Base-by-base conservation (phyloP, 2,888 invertebrate genomes). In the Antheraea assamensis region DNA sequence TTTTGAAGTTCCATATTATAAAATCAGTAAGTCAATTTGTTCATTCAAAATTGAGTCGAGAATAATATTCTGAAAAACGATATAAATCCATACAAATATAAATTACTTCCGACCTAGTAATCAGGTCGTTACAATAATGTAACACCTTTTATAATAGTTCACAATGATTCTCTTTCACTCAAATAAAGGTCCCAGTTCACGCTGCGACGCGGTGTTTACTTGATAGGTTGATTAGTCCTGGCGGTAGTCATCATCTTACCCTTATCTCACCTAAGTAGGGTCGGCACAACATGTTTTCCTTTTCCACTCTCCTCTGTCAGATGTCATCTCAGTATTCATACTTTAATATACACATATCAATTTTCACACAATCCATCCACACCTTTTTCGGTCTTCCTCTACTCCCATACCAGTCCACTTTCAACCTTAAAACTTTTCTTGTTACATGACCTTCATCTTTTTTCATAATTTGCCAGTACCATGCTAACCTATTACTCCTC, bases 31-130 rank as follows among this genome's bases (percentile, higher is more conserved):
- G 61, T 30, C 17, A 64, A 30, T 64, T 64, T 30, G 27, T 64
- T 30, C 15, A 30, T 64, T 0, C 68, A 35, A 35, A 19, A 35
- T 68, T 68, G 68, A 35, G 35, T 35, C 68, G 21, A n/a, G 49
- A 73, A 61, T 73, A 13, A 35, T 70, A 31, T 68, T 70, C 24
- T 24, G 49, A n/a, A 68, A 31, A 68, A 10, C 35, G n/a, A 68
- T 35, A 68, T n/a, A 68, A 68, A 68, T n/a, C n/a, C 35, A 35
- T 68, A 68, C 21, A 68, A 68, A 35, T 52, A 71, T 52, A 30
- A 71, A 71, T 71, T 71, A 71, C 52, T 71, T 71, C 71, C 58
- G 71, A 58, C 10, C 71, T 58, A 58, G 52, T 71, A 58, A 71
- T 24, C 30, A 35, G 31, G 35, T 68, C 68, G 58, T 71, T 71